phyloP scores from a whole-genome alignment of 2,797 vertebrate genomes.

The Enteromius paludinosus region DNA sequence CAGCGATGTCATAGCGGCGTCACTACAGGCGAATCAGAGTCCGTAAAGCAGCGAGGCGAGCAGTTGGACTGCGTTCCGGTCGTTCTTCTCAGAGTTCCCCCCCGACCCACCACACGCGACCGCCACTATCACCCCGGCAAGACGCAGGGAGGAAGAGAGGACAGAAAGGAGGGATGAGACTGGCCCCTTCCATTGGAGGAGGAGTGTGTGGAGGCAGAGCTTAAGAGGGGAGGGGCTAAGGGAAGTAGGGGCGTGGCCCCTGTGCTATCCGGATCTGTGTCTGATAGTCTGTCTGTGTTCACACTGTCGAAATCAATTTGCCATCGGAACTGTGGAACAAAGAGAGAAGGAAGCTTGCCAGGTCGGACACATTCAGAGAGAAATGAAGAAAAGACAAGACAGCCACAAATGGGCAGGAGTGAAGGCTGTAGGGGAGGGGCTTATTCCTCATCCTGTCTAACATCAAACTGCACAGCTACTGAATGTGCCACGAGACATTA shows the following conservation, averaged over 20 bases:
- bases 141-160: constrained; percentile 80
- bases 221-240: constrained; percentile 56
- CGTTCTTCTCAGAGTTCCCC: constrained; percentile 79
- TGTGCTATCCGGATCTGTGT: constrained; percentile 85
- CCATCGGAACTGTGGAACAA: constrained; percentile 96
- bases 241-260: constrained; percentile 74
- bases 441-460: constrained; percentile 9
- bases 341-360: constrained; percentile 93
- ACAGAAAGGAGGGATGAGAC: constrained; percentile 78
- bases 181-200: constrained; percentile 80
- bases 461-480: not conserved
- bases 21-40: constrained; percentile 74
- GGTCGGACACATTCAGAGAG: constrained; percentile 83
- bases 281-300: constrained; percentile 90
- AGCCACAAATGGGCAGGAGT: constrained; percentile 52
- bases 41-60: constrained; percentile 80
- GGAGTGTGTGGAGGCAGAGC: constrained; percentile 78
- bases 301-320: constrained; percentile 99
- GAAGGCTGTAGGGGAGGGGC: constrained; percentile 7
- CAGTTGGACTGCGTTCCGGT: constrained; percentile 78
- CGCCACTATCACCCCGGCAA: constrained; percentile 76
- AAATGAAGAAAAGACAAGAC: constrained; percentile 64
- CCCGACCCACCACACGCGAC: constrained; percentile 85
- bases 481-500: not conserved
- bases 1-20: constrained; percentile 70